Evolutionary conservation across 2,113 vertebrate genomes (phyloP), one percentile per base, ranked within the genome.

Genomic region (Forbesichthys papilliferus): DNA sequence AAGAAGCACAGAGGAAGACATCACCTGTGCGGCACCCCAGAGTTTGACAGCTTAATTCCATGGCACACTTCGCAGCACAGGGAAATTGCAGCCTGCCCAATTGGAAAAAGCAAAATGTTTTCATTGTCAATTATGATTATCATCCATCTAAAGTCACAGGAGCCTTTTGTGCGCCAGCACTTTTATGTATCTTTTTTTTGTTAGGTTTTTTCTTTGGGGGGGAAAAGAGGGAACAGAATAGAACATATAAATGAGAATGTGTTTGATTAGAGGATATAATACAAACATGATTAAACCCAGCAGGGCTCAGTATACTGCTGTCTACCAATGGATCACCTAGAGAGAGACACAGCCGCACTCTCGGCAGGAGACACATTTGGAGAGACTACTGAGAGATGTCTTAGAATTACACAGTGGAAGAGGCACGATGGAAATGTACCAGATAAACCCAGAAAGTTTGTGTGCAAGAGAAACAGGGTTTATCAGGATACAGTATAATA

Each of bases 231-330:
- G 74, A 87, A 71, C 63, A 73, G 75, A 86, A 81, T 79, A 78
- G 76, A 88, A 86, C 81, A 84, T 68, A 77, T 78, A 83, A 65
- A 82, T 82, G 80, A 84, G 77, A 81, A 78, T 83, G 61, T 33
- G 74, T 88, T 88, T 87, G 88, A 90, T 90, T 86, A 86, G 85
- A 73, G 66, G 64, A 87, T 75, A 88, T 90, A 90, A 90, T 86
- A 81, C 78, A 87, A 88, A 89, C 81, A 87, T 87, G 84, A 90
- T 90, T 89, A 89, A 86, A 87, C 86, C 78, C 85, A 85, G 86
- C 83, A 60, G 86, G 84, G 73, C 79, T 82, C 82, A 85, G 79
- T 59, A 76, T 73, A 79, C 76, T 83, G 76, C 82, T 79, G 79
- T 82, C 87, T 90, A 80, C 84, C 84, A 88, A 87, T 85, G 80